A percentile compares a stretch with the other conserved stretches of the same genome.
Conservation (phyloP, 2,797 vertebrate genomes). For the Anguilla obscura region DNA sequence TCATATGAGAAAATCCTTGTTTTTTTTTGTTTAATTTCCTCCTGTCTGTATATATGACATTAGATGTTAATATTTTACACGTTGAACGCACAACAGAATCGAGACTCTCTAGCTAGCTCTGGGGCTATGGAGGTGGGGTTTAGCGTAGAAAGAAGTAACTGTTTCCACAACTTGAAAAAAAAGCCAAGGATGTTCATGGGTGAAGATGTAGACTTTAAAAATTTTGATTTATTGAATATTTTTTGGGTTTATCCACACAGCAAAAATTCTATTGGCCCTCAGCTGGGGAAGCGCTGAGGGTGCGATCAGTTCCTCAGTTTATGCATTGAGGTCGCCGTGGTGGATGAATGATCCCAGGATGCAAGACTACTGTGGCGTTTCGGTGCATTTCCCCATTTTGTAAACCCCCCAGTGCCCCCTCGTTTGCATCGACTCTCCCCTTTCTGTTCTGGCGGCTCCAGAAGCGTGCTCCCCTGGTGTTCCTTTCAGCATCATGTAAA, state of each 20-base stretch:
- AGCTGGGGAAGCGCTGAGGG: background rate
- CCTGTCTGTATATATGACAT: background rate
- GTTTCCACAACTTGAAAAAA: slow-evolving; percentile 43
- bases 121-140: slow-evolving; percentile 40
- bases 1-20: slow-evolving; percentile 56
- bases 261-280: background rate
- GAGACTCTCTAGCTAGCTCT: slow-evolving; percentile 40
- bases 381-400: background rate
- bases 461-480: slow-evolving; percentile 51
- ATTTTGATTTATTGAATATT: slow-evolving; percentile 31
- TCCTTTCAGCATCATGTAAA: slow-evolving; percentile 50
- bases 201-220: slow-evolving; percentile 35
- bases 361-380: slow-evolving; percentile 21
- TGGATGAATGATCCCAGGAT: background rate
- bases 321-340: background rate
- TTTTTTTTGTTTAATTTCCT: background rate
- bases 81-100: slow-evolving; percentile 73
- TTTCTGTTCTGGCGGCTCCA: slow-evolving; percentile 11
- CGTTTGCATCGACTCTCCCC: background rate
- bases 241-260: slow-evolving; percentile 9
- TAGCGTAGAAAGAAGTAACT: slow-evolving; percentile 36
- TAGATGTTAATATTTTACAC: slow-evolving; percentile 31
- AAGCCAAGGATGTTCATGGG: slow-evolving; percentile 41
- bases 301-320: background rate
- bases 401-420: background rate